Evolutionary conservation across 2,113 vertebrate genomes (phyloP).

Genomic region (Shinisaurus crocodilurus): DNA sequence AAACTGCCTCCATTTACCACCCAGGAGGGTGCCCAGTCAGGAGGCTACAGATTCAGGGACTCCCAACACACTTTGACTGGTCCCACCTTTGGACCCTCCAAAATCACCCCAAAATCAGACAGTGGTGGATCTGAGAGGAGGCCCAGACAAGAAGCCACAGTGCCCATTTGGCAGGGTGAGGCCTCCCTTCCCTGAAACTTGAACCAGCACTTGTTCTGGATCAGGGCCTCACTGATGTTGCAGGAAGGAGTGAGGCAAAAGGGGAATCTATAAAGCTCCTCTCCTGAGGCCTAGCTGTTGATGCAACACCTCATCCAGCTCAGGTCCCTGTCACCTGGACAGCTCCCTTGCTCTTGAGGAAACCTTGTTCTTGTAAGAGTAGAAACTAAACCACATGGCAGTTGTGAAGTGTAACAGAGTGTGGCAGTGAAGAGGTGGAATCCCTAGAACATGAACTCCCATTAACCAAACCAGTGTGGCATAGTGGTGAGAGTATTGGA

Average conservation of each 20-base stretch:
- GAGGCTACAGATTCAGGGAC: too few species aligned
- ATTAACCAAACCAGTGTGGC: not conserved
- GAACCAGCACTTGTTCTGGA: not conserved
- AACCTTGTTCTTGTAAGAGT: not conserved
- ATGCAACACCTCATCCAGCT: not conserved
- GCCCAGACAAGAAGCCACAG: not conserved
- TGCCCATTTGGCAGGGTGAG: not conserved
- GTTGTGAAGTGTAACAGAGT: not conserved
- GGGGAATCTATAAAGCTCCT: not conserved
- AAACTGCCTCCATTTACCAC: not conserved
- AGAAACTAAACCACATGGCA: not conserved
- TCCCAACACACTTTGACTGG: too few species aligned
- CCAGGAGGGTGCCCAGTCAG: too few species aligned
- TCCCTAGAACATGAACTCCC: not conserved
- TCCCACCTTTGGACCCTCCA: not conserved
- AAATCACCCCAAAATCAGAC: not conserved
- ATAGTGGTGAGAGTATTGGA: too few species aligned
- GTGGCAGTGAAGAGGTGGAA: not conserved
- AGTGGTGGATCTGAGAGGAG: not conserved
- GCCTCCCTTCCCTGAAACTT: not conserved
- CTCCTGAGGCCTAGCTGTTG: too few species aligned
- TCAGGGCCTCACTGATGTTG: not conserved
- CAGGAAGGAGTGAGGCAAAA: not conserved
- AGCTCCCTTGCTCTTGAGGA: conserved; percentile 7
- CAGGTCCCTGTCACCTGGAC: not conserved